These are phyloP conservation scores for Fratercula arctica DNA, from an alignment of 2,797 vertebrate species.

Conservation along the genomic window DNA sequence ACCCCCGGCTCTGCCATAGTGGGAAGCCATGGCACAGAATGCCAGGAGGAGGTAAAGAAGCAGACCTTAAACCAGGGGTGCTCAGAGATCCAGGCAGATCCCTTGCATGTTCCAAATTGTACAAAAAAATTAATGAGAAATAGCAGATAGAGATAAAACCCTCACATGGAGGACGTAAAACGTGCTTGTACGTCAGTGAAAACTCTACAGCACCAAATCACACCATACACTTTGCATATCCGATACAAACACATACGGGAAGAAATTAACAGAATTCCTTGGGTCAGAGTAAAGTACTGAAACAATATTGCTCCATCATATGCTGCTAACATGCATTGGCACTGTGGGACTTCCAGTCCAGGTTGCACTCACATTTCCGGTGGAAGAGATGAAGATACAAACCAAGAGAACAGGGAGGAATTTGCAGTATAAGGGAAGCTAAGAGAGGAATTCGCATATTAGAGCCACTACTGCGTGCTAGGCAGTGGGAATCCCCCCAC, in stretches of 20 bases:
- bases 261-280: not conserved
- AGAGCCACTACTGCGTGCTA: not conserved
- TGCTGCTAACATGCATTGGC: not conserved
- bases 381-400: not conserved
- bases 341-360: not conserved
- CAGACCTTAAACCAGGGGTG: not conserved
- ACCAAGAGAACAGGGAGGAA: not conserved
- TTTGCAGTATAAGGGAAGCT: not conserved
- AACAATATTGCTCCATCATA: not conserved
- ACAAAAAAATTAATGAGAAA: not conserved
- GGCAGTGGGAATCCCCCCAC: not conserved
- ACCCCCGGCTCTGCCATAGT: not conserved
- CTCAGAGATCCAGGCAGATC: not conserved
- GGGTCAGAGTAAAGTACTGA: not conserved
- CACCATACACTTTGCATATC: not conserved
- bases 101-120: not conserved
- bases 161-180: not conserved
- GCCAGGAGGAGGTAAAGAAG: not conserved
- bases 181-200: not conserved
- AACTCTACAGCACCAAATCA: not conserved
- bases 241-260: not conserved
- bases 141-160: not conserved
- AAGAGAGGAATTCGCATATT: not conserved
- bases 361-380: not conserved
- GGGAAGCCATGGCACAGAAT: accelerated